These are phyloP conservation scores for Patella depressa DNA, from an alignment of 2,888 invertebrate species.

Conservation along the genomic window DNA sequence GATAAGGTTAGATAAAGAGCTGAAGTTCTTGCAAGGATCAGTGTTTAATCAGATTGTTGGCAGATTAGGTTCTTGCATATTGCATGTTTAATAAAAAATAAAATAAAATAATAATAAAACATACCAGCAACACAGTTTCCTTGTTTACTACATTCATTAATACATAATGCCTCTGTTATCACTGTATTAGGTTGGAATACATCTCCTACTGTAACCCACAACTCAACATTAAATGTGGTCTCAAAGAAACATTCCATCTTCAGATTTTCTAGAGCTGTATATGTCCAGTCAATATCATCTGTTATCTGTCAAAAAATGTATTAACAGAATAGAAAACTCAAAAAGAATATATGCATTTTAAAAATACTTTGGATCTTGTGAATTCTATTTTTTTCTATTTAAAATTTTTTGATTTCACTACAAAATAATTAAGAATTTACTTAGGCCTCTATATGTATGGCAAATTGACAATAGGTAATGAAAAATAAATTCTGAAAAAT, in stretches of 20 bases:
- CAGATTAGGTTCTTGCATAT: no score
- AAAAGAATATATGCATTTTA: neutral
- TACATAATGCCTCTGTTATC: slow-evolving; percentile 35
- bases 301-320: slow-evolving; percentile 20
- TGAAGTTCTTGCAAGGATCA: no score
- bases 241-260: slow-evolving; percentile 24
- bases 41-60: no score
- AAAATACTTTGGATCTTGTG: neutral
- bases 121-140: slow-evolving; percentile 44
- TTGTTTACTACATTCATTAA: slow-evolving; percentile 39
- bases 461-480: no score
- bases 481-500: no score
- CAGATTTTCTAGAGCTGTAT: slow-evolving; percentile 25
- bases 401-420: no score
- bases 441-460: no score
- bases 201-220: slow-evolving; percentile 30
- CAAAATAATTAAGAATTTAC: no score
- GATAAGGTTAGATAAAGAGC: no score
- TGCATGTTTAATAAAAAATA: neutral
- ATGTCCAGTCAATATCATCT: slow-evolving; percentile 26
- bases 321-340: no score
- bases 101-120: neutral
- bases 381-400: no score
- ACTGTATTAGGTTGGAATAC: slow-evolving; percentile 17
- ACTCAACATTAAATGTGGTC: slow-evolving; percentile 18